Evolutionary conservation across 2,888 invertebrate species (phyloP).

Genomic region (Silvanus unidentatus): DNA sequence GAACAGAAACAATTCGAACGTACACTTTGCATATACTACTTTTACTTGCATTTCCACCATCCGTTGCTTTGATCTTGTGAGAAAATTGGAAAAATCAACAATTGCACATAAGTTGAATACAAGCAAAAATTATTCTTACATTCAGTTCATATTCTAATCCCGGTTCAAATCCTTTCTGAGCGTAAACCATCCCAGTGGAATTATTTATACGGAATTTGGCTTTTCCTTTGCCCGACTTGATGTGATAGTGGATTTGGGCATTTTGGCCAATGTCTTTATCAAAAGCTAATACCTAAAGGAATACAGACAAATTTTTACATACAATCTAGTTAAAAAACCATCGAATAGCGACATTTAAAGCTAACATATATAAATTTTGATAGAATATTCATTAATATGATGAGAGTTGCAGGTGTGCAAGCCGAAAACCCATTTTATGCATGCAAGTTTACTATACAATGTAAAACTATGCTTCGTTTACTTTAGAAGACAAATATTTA

Average conservation of each 20-base stretch:
- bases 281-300: constrained; percentile 75
- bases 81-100: constrained; percentile 4
- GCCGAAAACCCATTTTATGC: too few relatives aligned
- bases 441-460: too few relatives aligned
- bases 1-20: constrained; percentile 59
- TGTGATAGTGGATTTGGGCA: constrained; percentile 75
- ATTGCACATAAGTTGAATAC: constrained; percentile 1
- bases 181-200: constrained; percentile 74
- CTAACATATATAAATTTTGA: too few relatives aligned
- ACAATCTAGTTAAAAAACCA: constrained; percentile 10
- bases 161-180: constrained; percentile 63
- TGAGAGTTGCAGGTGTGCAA: too few relatives aligned
- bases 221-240: constrained; percentile 70
- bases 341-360: too few relatives aligned
- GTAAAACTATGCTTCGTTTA: too few relatives aligned
- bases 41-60: constrained; percentile 68
- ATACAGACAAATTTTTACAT: constrained; percentile 21
- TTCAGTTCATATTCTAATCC: constrained; percentile 63
- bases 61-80: constrained; percentile 70
- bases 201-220: constrained; percentile 79
- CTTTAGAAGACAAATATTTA: too few relatives aligned
- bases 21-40: constrained; percentile 71
- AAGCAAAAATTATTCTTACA: constrained; percentile 45
- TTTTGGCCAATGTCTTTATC: constrained; percentile 80
- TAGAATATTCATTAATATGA: too few relatives aligned